phyloP scores from a whole-genome alignment of 2,888 invertebrate species.

The Pandemis corylana region DNA sequence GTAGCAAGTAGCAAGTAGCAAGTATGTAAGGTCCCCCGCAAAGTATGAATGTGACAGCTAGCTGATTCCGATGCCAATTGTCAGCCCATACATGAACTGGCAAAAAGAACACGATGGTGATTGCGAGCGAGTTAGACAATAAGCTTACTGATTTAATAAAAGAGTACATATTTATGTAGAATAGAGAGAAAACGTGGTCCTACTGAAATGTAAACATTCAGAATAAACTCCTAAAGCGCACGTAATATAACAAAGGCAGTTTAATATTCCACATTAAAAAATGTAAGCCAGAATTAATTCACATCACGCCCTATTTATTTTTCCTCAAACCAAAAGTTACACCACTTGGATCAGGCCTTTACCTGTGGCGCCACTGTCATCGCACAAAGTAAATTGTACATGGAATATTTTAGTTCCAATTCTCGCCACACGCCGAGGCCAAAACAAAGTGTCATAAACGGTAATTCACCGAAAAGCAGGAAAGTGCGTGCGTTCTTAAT shows the following conservation, averaged over 20 bases:
- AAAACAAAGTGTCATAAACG: constrained; percentile 8
- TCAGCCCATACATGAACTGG: no score
- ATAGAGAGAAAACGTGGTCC: no score
- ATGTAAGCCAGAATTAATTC: background rate
- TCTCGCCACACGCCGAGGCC: background rate
- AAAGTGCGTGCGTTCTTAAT: constrained; percentile 28
- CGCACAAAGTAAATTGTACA: background rate
- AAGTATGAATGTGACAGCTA: background rate
- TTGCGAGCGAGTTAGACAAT: no score
- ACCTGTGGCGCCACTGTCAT: constrained; percentile 1
- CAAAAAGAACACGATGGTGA: no score
- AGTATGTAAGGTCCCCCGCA: no score
- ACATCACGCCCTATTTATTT: background rate
- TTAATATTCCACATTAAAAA: constrained; percentile 1
- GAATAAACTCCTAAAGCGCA: background rate
- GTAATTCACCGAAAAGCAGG: constrained; percentile 32
- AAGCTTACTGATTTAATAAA: no score
- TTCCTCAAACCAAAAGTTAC: constrained; percentile 7
- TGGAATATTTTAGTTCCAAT: constrained; percentile 10
- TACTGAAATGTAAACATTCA: no score
- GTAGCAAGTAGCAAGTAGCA: no score
- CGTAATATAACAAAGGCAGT: background rate
- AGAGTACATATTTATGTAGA: no score
- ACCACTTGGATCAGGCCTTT: background rate
- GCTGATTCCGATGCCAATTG: no score